phyloP scores from a whole-genome alignment of 1,140 invertebrate species.

The Drosophila ogumai region DNA sequence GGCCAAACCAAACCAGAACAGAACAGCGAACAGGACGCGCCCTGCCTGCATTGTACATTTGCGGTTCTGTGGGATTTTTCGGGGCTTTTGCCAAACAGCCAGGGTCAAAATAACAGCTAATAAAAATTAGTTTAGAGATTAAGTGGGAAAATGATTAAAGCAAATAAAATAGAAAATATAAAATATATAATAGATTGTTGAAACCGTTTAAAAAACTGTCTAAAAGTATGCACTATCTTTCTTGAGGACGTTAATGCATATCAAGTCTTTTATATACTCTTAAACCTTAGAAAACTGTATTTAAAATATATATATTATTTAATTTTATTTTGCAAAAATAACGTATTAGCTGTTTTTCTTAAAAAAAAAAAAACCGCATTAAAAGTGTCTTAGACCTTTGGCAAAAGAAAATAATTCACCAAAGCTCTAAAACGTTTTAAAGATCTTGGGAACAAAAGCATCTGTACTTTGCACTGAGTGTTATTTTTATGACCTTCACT shows the following conservation, averaged over 20 bases:
- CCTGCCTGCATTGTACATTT: conserved; percentile 54
- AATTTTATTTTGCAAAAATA: not conserved
- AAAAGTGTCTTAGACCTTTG: not conserved
- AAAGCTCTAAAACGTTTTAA: not conserved
- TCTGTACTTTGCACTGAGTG: not conserved
- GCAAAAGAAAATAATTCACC: not conserved
- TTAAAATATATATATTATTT: not conserved
- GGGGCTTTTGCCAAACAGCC: conserved; percentile 4
- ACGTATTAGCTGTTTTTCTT: not conserved
- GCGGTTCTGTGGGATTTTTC: conserved; percentile 52
- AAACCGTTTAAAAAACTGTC: not conserved
- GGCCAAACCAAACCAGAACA: conserved; percentile 15
- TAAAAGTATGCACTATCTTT: not conserved
- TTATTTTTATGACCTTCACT: conserved; percentile 17
- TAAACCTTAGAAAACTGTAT: not conserved
- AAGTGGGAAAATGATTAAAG: not conserved
- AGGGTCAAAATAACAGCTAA: conserved; percentile 4
- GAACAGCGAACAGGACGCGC: conserved; percentile 25
- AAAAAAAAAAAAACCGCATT: not conserved
- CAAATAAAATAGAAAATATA: too few relatives aligned
- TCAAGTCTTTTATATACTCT: too few relatives aligned
- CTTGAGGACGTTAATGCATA: not conserved
- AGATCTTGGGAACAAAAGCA: conserved; percentile 3
- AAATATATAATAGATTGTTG: too few relatives aligned
- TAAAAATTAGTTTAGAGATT: not conserved